Evolutionary conservation across 2,113 vertebrate species (phyloP), one percentile per base, ranked within the genome.

Genomic region (Neodon shergylaensis): DNA sequence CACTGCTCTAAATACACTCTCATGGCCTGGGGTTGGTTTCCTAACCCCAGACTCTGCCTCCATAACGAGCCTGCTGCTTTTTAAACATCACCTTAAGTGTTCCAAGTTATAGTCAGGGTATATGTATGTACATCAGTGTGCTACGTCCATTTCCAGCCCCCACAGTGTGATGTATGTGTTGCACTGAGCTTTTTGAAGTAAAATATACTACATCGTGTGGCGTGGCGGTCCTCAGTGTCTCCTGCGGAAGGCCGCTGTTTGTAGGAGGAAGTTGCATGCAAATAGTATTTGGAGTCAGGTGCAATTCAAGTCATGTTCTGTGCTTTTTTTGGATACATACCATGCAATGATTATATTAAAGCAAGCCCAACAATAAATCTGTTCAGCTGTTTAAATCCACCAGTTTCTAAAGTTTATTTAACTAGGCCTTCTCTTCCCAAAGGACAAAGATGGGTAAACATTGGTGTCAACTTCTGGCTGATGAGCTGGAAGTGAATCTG

Each of bases 371-470:
- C 44, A 63, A 88, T 81, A 88, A 76, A 81, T 44, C 81, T 85
- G 33, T 81, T 68, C 44, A 73, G 70, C 39, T 95, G 81, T 91
- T 90, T 90, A 88, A 91, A 88, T 12, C 7, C 39, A 49, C 36
- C 3, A 3, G 1, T 84, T 96, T 39, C 72, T n/a, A 87, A 87
- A 81, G 36, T 95, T 96, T 96, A 76, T 94, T 96, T 93, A 89
- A 87, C 26, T n/a, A 88, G 76, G 36, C 44, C 39, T 74, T 91
- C 28, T 90, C 24, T 91, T 97, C 63, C 90, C 81, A 66, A 54
- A 94, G 47, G 79, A n/a, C 61, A 91, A 83, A n/a, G 66, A 92
- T n/a, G 58, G 58, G 21, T 47, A 93, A 90, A 95, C 81, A 92
- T 9, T 94, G 79, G 63, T 95, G 39, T 73, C 66, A 68, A 58